phyloP scores from a whole-genome alignment of 2,888 invertebrate genomes.

The Tetragonisca angustula region DNA sequence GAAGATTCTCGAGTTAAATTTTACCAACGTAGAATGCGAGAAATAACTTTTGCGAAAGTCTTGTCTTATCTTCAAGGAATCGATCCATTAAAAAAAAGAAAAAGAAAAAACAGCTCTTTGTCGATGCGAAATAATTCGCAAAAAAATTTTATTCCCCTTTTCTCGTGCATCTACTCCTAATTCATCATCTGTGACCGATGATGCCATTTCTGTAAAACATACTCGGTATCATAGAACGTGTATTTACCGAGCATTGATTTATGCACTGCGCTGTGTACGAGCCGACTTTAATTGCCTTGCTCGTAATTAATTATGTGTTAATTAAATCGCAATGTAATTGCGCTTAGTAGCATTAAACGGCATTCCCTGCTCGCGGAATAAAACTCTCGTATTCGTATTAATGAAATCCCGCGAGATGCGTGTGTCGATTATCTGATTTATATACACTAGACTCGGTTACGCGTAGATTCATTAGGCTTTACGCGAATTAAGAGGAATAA shows the following conservation, averaged over 20 bases:
- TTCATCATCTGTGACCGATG: neutral
- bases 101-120: neutral
- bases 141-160: neutral
- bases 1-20: neutral
- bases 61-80: neutral
- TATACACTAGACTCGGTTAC: neutral
- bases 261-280: neutral
- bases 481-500: constrained; percentile 28
- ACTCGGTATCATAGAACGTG: neutral
- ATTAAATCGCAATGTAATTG: constrained; percentile 51
- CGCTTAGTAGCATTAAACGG: constrained; percentile 18
- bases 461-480: constrained; percentile 8
- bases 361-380: constrained; percentile 17
- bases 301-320: constrained; percentile 45
- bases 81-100: neutral
- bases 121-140: neutral
- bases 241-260: constrained; percentile 15
- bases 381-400: constrained; percentile 39
- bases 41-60: neutral
- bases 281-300: constrained; percentile 5
- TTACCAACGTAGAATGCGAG: neutral
- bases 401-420: constrained; percentile 30
- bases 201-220: neutral
- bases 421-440: constrained; percentile 55
- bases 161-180: neutral